Evolutionary conservation across 2,797 vertebrate genomes (phyloP).

Genomic region (Aulostomus chinensis): DNA sequence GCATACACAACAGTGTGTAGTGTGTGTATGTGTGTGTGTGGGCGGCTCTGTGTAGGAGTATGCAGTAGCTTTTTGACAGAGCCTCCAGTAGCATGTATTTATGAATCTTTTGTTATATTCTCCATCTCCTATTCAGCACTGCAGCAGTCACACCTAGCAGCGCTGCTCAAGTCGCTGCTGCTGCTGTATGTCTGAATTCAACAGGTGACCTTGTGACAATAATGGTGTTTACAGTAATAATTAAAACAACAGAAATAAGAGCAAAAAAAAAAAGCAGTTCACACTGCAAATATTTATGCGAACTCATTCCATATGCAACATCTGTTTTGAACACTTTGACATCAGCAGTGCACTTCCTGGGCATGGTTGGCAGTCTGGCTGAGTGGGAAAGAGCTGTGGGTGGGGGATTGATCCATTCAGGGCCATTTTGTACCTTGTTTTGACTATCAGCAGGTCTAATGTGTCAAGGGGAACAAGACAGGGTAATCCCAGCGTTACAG

Average conservation of each 20-base stretch:
- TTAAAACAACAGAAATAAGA: neutral
- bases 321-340: conserved; percentile 21
- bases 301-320: neutral
- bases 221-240: neutral
- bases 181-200: conserved; percentile 39
- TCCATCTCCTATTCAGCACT: conserved; percentile 58
- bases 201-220: conserved; percentile 4
- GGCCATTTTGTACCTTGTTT: conserved; percentile 30
- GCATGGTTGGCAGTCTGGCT: conserved; percentile 7
- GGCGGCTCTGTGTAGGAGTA: conserved; percentile 72
- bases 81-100: conserved; percentile 75
- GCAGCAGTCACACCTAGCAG: conserved; percentile 55
- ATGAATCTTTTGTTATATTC: conserved; percentile 75
- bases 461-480: conserved; percentile 5
- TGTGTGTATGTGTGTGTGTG: conserved; percentile 41
- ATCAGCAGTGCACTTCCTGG: conserved; percentile 20
- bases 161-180: conserved; percentile 37
- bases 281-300: neutral
- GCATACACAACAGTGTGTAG: conserved; percentile 47
- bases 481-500: conserved; percentile 5
- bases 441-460: conserved; percentile 18
- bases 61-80: conserved; percentile 75
- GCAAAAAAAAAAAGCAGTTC: neutral
- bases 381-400: conserved; percentile 51
- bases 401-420: conserved; percentile 42